Evolutionary conservation across 2,888 invertebrate species (phyloP).

Genomic region (Serrognathus titanus): DNA sequence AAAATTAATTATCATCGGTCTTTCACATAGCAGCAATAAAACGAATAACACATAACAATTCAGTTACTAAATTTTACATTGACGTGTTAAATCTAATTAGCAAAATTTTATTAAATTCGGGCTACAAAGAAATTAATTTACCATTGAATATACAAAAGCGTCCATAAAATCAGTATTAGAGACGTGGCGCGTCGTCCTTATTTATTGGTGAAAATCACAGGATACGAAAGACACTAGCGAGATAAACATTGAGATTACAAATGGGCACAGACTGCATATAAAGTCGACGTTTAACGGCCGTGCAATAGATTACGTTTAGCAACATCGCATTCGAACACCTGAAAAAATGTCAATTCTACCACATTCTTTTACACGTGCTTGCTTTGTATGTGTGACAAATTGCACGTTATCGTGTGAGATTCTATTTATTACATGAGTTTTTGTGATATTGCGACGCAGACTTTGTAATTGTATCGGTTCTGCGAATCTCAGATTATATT

Average conservation of each 20-base stretch:
- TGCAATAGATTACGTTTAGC: constrained; percentile 29
- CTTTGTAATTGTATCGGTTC: constrained; percentile 1
- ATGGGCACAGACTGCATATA: constrained; percentile 35
- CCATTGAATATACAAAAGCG: background rate
- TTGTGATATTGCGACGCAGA: background rate
- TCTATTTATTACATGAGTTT: constrained; percentile 23
- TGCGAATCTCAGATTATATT: background rate
- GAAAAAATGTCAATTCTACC: constrained; percentile 36
- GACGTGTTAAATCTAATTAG: too few species aligned
- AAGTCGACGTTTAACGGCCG: constrained; percentile 33
- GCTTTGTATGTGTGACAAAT: constrained; percentile 42
- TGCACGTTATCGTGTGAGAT: constrained; percentile 37
- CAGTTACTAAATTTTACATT: too few species aligned
- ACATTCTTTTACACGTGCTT: constrained; percentile 40
- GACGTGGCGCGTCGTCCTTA: constrained; percentile 22
- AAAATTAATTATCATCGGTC: too few species aligned
- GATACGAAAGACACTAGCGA: constrained; percentile 29
- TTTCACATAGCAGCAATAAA: too few species aligned
- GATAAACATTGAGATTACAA: constrained; percentile 35
- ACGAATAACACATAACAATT: too few species aligned
- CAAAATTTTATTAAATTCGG: too few species aligned
- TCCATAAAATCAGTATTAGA: constrained; percentile 18
- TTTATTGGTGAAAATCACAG: constrained; percentile 34
- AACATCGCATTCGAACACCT: constrained; percentile 30
- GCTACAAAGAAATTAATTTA: too few species aligned